phyloP scores from a whole-genome alignment of 2,113 vertebrate genomes.

The Fulica atra region DNA sequence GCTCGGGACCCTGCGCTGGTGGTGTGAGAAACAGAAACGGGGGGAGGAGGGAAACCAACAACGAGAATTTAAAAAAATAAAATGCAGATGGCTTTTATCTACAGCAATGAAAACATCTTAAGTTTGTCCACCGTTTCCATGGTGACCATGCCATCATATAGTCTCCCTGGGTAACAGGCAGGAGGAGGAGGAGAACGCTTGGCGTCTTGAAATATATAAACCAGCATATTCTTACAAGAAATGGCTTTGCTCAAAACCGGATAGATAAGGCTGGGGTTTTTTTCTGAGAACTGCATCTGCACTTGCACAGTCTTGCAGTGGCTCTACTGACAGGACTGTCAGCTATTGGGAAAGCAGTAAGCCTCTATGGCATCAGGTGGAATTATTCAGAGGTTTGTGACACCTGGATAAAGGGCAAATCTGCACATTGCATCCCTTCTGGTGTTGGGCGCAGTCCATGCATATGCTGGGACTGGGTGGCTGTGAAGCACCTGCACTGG shows the following conservation, averaged over 20 bases:
- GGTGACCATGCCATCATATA: slow-evolving; percentile 61
- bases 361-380: not conserved
- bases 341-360: slow-evolving; percentile 10
- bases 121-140: slow-evolving; percentile 66
- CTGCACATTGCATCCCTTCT: not conserved
- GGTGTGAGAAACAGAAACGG: slow-evolving; percentile 19
- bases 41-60: no score
- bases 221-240: slow-evolving; percentile 24
- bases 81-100: slow-evolving; percentile 58
- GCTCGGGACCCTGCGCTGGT: not conserved
- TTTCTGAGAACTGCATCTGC: slow-evolving; percentile 34
- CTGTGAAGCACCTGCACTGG: not conserved
- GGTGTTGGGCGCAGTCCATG: not conserved
- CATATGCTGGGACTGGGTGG: not conserved
- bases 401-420: slow-evolving; percentile 23
- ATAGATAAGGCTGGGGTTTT: not conserved
- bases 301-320: not conserved
- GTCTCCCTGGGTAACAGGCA: slow-evolving; percentile 63
- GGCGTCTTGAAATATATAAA: slow-evolving; percentile 36
- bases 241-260: not conserved
- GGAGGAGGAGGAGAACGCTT: slow-evolving; percentile 12
- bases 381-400: slow-evolving; percentile 21
- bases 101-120: slow-evolving; percentile 56
- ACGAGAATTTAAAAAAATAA: not conserved
- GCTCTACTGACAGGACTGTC: slow-evolving; percentile 9